Conservation (phyloP, 2,888 invertebrate species). For the Habroteleia sp. region DNA sequence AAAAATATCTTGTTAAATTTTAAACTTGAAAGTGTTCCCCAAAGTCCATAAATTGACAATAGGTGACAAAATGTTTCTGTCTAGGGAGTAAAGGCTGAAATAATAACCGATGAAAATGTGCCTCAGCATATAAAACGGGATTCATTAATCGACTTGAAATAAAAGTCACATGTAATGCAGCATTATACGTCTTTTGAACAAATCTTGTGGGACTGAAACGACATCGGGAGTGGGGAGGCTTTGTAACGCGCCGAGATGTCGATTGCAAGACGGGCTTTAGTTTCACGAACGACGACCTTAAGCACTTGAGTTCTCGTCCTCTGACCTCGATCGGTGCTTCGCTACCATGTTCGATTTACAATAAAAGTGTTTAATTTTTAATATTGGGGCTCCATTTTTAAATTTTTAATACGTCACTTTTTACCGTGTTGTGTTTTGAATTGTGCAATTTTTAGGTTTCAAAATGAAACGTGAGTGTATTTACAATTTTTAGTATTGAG, state of each 20-base stretch:
- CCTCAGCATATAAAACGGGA: constrained; percentile 8
- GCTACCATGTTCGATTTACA: constrained; percentile 5
- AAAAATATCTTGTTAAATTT: too few species aligned
- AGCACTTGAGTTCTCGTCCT: constrained; percentile 67
- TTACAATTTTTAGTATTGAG: too few species aligned
- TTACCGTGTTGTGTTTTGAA: too few species aligned
- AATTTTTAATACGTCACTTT: too few species aligned
- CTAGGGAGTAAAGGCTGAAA: constrained; percentile 25
- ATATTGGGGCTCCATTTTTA: too few species aligned
- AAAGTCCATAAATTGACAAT: constrained; percentile 18
- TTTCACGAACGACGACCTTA: constrained; percentile 71
- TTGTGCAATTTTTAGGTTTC: too few species aligned
- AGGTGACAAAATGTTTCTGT: constrained; percentile 41
- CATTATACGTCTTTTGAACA: constrained; percentile 65
- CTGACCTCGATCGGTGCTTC: constrained; percentile 63
- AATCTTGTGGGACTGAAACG: constrained; percentile 67
- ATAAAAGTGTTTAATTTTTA: constrained; percentile 10
- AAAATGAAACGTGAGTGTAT: too few species aligned
- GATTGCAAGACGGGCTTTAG: constrained; percentile 69
- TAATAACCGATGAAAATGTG: constrained; percentile 23
- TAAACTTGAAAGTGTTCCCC: too few species aligned
- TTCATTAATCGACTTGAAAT: constrained; percentile 45
- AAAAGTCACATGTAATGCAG: constrained; percentile 43
- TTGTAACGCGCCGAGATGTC: constrained; percentile 69
- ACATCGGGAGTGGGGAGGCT: constrained; percentile 67